These are phyloP conservation scores for Arvicanthis niloticus DNA, from an alignment of 2,113 vertebrate genomes.

Conservation along the genomic window DNA sequence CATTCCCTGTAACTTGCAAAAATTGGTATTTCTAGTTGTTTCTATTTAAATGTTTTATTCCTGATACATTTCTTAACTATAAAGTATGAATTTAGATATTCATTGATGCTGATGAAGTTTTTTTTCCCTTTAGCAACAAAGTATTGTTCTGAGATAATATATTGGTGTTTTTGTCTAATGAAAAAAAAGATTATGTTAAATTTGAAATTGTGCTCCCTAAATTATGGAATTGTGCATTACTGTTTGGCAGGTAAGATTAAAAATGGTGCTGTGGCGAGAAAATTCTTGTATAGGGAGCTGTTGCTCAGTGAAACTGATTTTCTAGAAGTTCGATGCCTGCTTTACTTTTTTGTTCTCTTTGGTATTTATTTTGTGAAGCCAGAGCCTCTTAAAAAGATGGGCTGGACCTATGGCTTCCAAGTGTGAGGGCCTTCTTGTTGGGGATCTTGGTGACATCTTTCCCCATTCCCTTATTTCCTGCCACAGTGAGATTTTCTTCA, in stretches of 20 bases:
- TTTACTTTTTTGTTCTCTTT: background rate
- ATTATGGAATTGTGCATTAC: background rate
- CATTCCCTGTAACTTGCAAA: slow-evolving; percentile 16
- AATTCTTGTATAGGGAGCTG: background rate
- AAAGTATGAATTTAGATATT: background rate
- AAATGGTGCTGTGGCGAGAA: background rate
- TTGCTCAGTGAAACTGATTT: background rate
- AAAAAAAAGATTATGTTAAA: slow-evolving; percentile 25
- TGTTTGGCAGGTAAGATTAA: background rate
- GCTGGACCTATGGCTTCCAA: background rate
- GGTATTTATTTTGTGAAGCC: background rate
- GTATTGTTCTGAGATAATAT: background rate
- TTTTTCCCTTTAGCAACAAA: background rate
- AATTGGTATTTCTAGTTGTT: slow-evolving; percentile 13
- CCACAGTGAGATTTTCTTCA: slow-evolving; percentile 1
- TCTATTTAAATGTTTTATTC: slow-evolving; percentile 27
- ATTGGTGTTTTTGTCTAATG: background rate
- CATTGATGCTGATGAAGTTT: background rate
- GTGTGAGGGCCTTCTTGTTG: background rate
- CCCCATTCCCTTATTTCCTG: background rate
- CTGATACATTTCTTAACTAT: background rate
- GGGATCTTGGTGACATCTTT: background rate
- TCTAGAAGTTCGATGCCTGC: background rate
- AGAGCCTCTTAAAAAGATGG: background rate
- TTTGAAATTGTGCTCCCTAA: slow-evolving; percentile 29